phyloP scores from a whole-genome alignment of 1,140 invertebrate species.

The Bradysia coprophila region DNA sequence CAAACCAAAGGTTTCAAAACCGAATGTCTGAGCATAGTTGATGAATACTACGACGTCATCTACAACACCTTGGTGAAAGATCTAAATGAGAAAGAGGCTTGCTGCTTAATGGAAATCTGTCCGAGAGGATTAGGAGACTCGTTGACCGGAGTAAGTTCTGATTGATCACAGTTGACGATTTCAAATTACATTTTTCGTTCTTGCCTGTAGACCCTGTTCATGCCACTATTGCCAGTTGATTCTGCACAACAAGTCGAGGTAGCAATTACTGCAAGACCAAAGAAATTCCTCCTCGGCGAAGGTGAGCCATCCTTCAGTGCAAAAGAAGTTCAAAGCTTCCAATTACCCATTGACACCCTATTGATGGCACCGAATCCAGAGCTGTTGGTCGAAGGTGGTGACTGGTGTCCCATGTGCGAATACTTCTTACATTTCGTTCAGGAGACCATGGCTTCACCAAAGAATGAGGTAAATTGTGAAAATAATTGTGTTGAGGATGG shows the following conservation, averaged over 20 bases:
- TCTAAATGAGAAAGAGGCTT: slow-evolving; percentile 46
- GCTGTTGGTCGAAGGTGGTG: slow-evolving; percentile 21
- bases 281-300: slow-evolving; percentile 12
- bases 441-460: slow-evolving; percentile 42
- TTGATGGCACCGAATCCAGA: slow-evolving; percentile 24
- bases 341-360: slow-evolving; percentile 46
- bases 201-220: slow-evolving; percentile 12
- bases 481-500: no score
- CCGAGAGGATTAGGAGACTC: slow-evolving; percentile 23
- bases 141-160: slow-evolving; percentile 1
- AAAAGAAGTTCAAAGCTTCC: slow-evolving; percentile 17
- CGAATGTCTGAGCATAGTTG: slow-evolving; percentile 48
- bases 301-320: slow-evolving; percentile 18
- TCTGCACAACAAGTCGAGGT: slow-evolving; percentile 17
- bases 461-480: slow-evolving; percentile 34
- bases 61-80: slow-evolving; percentile 51
- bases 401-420: slow-evolving; percentile 59
- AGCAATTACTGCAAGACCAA: slow-evolving; percentile 13
- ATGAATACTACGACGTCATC: slow-evolving; percentile 54
- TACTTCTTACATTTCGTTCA: slow-evolving; percentile 67
- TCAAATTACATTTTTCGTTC: no score
- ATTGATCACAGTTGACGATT: neutral
- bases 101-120: slow-evolving; percentile 53
- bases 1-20: slow-evolving; percentile 47
- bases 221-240: slow-evolving; percentile 16